These are phyloP conservation scores for Aratinga solstitialis DNA, from an alignment of 2,797 vertebrate genomes.

Conservation along the genomic window DNA sequence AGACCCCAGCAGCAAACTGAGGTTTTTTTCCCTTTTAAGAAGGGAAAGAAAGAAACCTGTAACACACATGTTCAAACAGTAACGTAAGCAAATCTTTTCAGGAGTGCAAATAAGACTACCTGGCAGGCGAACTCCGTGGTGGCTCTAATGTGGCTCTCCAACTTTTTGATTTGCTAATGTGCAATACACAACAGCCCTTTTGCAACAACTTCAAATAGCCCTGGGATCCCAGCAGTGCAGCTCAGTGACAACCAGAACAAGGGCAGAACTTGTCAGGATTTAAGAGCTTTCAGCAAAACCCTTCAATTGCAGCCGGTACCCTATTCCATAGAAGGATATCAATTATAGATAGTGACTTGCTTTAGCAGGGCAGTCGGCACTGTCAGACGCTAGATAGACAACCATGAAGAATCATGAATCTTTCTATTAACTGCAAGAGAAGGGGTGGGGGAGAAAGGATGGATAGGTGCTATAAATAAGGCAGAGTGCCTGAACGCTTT, in stretches of 20 bases:
- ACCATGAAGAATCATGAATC: constrained; percentile 95
- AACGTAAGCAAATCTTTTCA: constrained; percentile 44
- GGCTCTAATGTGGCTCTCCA: constrained; percentile 45
- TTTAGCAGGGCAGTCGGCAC: constrained; percentile 88
- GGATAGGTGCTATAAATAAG: constrained; percentile 82
- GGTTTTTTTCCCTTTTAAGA: neutral
- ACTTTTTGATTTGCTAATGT: constrained; percentile 72
- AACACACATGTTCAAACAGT: constrained; percentile 8
- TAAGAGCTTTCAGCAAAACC: constrained; percentile 95
- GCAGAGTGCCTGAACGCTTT: constrained; percentile 70
- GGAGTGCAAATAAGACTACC: constrained; percentile 47
- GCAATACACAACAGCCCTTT: constrained; percentile 62
- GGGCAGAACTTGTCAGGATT: constrained; percentile 96
- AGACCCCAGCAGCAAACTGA: constrained; percentile 67
- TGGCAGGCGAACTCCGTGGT: constrained; percentile 19
- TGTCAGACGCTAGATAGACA: constrained; percentile 97
- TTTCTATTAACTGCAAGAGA: constrained; percentile 93
- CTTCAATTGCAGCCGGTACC: constrained; percentile 93
- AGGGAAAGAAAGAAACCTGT: neutral
- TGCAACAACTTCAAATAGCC: constrained; percentile 77
- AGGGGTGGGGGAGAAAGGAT: constrained; percentile 14
- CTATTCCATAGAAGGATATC: constrained; percentile 98
- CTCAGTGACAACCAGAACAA: constrained; percentile 82
- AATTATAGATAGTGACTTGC: constrained; percentile 99
- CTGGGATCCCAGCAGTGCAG: constrained; percentile 76